Evolutionary conservation across 2,888 invertebrate genomes (phyloP).

Genomic region (Monochamus alternatus): DNA sequence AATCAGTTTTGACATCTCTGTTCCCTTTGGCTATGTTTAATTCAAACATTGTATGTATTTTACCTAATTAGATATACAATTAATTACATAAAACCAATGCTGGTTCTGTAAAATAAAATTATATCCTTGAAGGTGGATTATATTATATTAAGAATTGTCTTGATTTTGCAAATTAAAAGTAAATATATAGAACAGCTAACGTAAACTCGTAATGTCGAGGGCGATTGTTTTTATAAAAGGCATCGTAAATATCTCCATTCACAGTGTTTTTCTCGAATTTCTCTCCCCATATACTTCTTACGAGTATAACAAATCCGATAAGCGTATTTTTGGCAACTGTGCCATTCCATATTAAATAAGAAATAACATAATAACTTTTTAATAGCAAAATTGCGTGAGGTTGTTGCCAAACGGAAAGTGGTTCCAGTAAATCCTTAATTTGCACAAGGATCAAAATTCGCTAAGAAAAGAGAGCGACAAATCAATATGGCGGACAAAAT

Average conservation of each 20-base stretch:
- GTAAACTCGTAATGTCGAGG: too few relatives aligned
- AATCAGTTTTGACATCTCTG: too few relatives aligned
- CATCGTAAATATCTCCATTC: not conserved
- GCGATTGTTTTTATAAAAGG: not conserved
- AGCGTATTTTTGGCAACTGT: constrained; percentile 7
- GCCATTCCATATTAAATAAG: constrained; percentile 21
- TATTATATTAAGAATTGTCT: too few relatives aligned
- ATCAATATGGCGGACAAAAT: not conserved
- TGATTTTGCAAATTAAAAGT: not conserved
- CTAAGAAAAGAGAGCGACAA: not conserved
- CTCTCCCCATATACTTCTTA: not conserved
- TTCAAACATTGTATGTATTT: too few relatives aligned
- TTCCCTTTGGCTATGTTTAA: too few relatives aligned
- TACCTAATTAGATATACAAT: too few relatives aligned
- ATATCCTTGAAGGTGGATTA: too few relatives aligned
- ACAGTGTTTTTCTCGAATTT: constrained; percentile 6
- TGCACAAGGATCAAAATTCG: not conserved
- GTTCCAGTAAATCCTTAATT: constrained; percentile 13
- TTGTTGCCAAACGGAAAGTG: constrained; percentile 16
- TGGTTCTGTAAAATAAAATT: too few relatives aligned
- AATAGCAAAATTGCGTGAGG: constrained; percentile 33
- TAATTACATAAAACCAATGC: too few relatives aligned
- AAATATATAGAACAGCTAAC: not conserved
- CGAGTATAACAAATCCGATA: not conserved
- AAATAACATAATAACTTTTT: constrained; percentile 34